Percentiles rank a stretch among this genome's conserved stretches.
Conservation (phyloP, 2,113 vertebrate species). For the Lophius piscatorius region DNA sequence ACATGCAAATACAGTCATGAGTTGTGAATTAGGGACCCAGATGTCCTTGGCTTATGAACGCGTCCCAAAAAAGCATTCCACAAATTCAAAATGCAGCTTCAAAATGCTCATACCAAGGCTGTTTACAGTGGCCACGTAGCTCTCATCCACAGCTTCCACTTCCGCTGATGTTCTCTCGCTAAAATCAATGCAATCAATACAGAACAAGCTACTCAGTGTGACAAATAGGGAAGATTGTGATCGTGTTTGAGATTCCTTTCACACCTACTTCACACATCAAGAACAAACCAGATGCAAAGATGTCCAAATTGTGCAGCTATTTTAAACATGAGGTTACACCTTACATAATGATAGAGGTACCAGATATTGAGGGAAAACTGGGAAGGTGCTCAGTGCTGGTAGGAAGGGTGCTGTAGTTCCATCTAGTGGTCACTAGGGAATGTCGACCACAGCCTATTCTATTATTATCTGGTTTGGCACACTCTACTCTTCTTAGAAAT, state of each 20-base stretch:
- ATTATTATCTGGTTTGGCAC: too few relatives aligned
- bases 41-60: neutral
- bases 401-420: too few relatives aligned
- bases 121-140: neutral
- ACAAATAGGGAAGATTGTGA: constrained; percentile 19
- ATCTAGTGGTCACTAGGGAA: too few relatives aligned
- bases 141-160: constrained; percentile 8
- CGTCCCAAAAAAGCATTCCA: neutral
- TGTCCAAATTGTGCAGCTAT: too few relatives aligned
- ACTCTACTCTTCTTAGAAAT: too few relatives aligned
- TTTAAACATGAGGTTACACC: too few relatives aligned
- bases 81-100: constrained; percentile 6
- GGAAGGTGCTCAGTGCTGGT: too few relatives aligned
- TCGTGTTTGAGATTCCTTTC: neutral
- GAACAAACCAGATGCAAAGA: neutral
- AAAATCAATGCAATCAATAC: too few relatives aligned
- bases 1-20: neutral
- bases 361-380: too few relatives aligned
- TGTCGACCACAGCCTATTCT: too few relatives aligned
- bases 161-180: too few relatives aligned
- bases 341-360: too few relatives aligned
- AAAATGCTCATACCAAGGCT: constrained; percentile 10
- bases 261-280: neutral
- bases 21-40: neutral
- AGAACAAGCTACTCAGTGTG: constrained; percentile 18